Conservation (phyloP, 2,113 vertebrate species). For the Mustelus asterias region DNA sequence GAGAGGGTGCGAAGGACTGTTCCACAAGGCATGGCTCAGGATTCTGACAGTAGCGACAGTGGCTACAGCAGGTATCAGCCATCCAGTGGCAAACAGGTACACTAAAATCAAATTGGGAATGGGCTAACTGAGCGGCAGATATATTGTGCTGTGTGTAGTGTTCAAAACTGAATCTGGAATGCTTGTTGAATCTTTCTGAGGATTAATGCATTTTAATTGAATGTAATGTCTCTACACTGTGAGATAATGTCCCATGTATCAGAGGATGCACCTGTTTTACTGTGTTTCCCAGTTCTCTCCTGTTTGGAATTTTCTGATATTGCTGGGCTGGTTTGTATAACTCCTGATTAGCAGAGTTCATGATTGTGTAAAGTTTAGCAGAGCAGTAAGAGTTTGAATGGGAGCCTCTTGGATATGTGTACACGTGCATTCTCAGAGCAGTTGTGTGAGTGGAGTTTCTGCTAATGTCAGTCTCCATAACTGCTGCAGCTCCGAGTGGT, state of each 20-base stretch:
- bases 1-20: neutral
- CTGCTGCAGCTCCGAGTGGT: too few relatives aligned
- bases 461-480: too few relatives aligned
- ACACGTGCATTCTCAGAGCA: too few relatives aligned
- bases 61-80: neutral
- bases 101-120: neutral
- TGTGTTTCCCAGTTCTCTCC: neutral
- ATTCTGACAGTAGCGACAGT: constrained; percentile 15
- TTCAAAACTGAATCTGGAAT: neutral
- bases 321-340: neutral
- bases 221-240: neutral
- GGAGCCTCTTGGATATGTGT: too few relatives aligned
- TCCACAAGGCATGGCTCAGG: neutral
- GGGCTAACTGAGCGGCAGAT: too few relatives aligned
- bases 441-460: too few relatives aligned
- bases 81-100: neutral
- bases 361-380: too few relatives aligned
- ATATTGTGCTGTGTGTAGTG: neutral
- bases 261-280: neutral
- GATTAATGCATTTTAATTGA: neutral
- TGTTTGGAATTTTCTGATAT: neutral
- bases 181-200: neutral
- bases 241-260: neutral
- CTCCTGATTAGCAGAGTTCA: neutral
- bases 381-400: too few relatives aligned